A percentile compares a stretch with the other conserved stretches of the same genome.
Evolutionary conservation across 2,113 vertebrate species (phyloP).

Genomic region (Scatophagus argus): DNA sequence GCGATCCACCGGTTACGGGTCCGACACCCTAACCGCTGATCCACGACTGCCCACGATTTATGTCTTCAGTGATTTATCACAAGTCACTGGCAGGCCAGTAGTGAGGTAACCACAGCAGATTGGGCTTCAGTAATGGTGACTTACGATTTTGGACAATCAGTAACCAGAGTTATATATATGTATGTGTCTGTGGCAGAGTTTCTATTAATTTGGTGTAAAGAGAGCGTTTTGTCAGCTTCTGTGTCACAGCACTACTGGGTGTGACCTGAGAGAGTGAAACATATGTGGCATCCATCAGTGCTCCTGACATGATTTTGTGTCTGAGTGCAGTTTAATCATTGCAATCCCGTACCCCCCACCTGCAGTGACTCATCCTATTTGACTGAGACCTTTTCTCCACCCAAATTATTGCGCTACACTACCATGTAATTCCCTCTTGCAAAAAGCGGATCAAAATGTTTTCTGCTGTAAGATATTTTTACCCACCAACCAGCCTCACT

Average conservation of each 20-base stretch:
- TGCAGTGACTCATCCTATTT: conserved; percentile 64
- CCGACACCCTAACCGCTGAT: too few species aligned
- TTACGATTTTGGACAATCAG: neutral
- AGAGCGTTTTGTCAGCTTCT: neutral
- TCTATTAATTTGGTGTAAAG: conserved; percentile 34
- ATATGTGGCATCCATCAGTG: conserved; percentile 67
- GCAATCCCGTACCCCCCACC: conserved; percentile 28
- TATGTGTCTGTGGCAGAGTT: neutral
- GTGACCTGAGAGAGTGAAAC: conserved; percentile 37
- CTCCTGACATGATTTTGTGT: conserved; percentile 69
- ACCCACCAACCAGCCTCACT: conserved; percentile 38
- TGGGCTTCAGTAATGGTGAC: conserved; percentile 7
- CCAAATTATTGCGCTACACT: conserved; percentile 51
- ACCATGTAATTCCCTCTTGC: conserved; percentile 57
- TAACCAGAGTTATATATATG: neutral
- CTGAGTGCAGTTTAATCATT: conserved; percentile 67
- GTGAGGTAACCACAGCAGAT: neutral
- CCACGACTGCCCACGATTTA: too few species aligned
- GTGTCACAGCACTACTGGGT: conserved; percentile 12
- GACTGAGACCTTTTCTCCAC: conserved; percentile 60
- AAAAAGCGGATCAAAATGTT: conserved; percentile 62
- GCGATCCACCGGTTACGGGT: too few species aligned
- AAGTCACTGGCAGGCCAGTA: neutral
- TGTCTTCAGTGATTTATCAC: conserved; percentile 15
- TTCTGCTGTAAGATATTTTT: conserved; percentile 57